phyloP scores from a whole-genome alignment of 1,140 invertebrate genomes.

The Ceratosolen solmsi region DNA sequence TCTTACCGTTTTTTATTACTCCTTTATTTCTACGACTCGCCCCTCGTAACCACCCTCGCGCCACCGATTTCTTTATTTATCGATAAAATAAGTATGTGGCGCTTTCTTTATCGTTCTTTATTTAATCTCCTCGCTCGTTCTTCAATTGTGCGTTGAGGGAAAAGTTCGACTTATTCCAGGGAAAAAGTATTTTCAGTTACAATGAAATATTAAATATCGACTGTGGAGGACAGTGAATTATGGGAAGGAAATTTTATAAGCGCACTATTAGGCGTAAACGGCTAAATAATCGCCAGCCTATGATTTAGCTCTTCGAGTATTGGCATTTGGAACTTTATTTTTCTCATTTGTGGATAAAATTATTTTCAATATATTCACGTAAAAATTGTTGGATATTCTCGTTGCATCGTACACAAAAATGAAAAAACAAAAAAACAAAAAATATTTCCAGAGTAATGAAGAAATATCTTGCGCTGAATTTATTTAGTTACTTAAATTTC shows the following conservation, averaged over 20 bases:
- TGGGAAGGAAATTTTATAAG: not conserved
- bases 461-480: too few species aligned
- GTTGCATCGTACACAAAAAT: too few species aligned
- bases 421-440: too few species aligned
- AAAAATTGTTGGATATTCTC: too few species aligned
- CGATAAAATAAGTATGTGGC: conserved; percentile 25
- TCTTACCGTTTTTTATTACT: conserved; percentile 50
- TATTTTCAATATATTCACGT: too few species aligned
- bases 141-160: not conserved
- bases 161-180: not conserved
- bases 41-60: conserved; percentile 1
- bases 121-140: conserved; percentile 44
- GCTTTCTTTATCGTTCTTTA: conserved; percentile 27
- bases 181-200: not conserved
- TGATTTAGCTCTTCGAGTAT: too few species aligned
- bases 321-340: too few species aligned
- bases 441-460: too few species aligned
- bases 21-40: conserved; percentile 50
- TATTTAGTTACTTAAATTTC: too few species aligned
- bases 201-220: not conserved
- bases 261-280: too few species aligned
- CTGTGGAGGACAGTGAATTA: not conserved
- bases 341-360: too few species aligned
- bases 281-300: too few species aligned
- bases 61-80: conserved; percentile 52